A percentile compares a stretch with the other conserved stretches of the same genome.
phyloP scores from a whole-genome alignment of 2,888 invertebrate species.

The Drosophila fulvimacula region DNA sequence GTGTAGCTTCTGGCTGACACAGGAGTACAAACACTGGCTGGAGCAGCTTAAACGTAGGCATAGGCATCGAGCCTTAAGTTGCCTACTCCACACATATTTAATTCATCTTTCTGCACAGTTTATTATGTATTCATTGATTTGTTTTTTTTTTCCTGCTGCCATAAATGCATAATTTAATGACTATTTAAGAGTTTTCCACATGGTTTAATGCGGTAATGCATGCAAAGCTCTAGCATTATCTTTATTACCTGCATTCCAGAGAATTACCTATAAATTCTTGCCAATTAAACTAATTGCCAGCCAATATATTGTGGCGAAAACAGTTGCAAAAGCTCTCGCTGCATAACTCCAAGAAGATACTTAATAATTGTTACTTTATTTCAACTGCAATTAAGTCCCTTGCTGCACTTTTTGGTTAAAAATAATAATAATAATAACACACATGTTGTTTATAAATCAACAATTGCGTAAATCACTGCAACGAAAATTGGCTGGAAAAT shows the following conservation, averaged over 20 bases:
- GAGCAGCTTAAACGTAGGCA: not conserved
- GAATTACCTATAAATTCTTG: slow-evolving; percentile 32
- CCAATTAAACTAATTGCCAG: slow-evolving; percentile 53
- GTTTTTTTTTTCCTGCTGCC: too few species aligned
- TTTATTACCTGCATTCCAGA: slow-evolving; percentile 27
- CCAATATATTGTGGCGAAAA: slow-evolving; percentile 21
- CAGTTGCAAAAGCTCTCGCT: not conserved
- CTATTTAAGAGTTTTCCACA: slow-evolving; percentile 5
- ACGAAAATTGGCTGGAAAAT: slow-evolving; percentile 58
- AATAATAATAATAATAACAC: slow-evolving; percentile 70
- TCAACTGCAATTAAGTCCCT: slow-evolving; percentile 58
- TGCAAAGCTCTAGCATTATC: slow-evolving; percentile 13
- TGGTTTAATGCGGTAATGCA: not conserved
- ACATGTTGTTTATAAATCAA: slow-evolving; percentile 78
- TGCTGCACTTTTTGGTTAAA: slow-evolving; percentile 56
- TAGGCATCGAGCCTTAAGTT: not conserved
- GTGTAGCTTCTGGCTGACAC: not conserved
- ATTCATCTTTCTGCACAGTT: not conserved
- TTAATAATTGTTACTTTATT: slow-evolving; percentile 44
- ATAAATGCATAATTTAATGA: not conserved
- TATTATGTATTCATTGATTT: not conserved
- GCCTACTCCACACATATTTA: not conserved
- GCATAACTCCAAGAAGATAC: slow-evolving; percentile 12
- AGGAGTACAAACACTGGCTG: not conserved
- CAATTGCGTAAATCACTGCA: slow-evolving; percentile 71